Conservation (phyloP, 2,113 vertebrate species). For the Tinamus guttatus region DNA sequence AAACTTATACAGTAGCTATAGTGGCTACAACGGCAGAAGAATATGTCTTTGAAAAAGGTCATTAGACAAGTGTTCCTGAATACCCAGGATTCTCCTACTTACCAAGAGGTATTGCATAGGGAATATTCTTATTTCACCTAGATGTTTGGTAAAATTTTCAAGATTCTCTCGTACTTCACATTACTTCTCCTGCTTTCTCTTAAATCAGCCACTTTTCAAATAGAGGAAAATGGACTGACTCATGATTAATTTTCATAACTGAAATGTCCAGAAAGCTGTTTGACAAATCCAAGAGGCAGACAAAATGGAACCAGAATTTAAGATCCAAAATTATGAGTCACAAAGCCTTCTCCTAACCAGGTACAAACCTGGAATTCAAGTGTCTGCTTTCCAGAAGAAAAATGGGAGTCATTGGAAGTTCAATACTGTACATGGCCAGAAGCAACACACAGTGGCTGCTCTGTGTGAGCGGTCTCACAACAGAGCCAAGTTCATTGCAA, state of each 20-base stretch:
- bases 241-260: neutral
- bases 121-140: neutral
- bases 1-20: neutral
- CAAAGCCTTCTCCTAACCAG: neutral
- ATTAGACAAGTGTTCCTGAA: neutral
- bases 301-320: neutral
- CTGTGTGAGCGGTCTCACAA: neutral
- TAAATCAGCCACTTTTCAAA: neutral
- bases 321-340: neutral
- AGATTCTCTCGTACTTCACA: neutral
- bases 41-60: neutral
- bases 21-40: neutral
- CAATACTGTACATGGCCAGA: neutral
- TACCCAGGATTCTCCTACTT: neutral
- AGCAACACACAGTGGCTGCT: neutral
- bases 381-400: neutral
- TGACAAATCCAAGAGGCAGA: neutral
- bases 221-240: neutral
- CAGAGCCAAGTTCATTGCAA: neutral
- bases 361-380: neutral
- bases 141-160: neutral
- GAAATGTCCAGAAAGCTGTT: neutral
- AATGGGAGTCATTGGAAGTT: conserved; percentile 23
- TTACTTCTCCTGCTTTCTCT: neutral
- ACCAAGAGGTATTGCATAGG: neutral